A percentile compares a stretch with the other conserved stretches of the same genome.
Conservation (phyloP, 2,113 vertebrate species). For the Erpornis zantholeuca region DNA sequence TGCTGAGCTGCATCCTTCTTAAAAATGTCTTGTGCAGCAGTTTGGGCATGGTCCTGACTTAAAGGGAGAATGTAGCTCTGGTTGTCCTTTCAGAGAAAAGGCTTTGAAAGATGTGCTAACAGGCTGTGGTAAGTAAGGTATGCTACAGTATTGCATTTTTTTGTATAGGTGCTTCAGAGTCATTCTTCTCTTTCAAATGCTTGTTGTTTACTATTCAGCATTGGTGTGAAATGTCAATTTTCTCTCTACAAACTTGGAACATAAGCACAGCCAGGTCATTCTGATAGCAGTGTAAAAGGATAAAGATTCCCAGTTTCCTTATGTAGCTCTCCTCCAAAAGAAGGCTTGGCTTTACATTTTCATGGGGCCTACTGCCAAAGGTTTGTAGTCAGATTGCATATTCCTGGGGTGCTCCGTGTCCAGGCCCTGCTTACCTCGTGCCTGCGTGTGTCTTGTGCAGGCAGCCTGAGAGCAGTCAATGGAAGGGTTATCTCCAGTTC, state of each 20-base stretch:
- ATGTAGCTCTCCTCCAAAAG: not conserved
- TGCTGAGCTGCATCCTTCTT: not conserved
- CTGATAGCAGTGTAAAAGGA: not conserved
- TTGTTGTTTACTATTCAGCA: not conserved
- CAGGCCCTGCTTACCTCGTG: not conserved
- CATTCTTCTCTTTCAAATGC: not conserved
- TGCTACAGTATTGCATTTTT: not conserved
- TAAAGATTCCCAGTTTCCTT: not conserved
- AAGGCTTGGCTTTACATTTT: not conserved
- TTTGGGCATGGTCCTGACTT: not conserved
- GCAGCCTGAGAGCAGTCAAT: not conserved
- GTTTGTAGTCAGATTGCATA: not conserved
- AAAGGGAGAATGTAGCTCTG: not conserved
- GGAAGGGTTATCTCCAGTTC: not conserved
- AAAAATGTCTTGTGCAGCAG: not conserved
- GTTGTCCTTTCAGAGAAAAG: not conserved
- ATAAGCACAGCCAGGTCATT: not conserved
- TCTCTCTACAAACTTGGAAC: not conserved
- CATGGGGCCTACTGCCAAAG: not conserved
- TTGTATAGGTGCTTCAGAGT: not conserved
- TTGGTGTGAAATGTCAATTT: not conserved
- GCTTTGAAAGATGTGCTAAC: not conserved
- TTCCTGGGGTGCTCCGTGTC: not conserved
- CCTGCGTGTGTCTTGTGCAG: not conserved
- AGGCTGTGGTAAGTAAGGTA: not conserved